A percentile compares a stretch with the other conserved stretches of the same genome.
Conservation (phyloP, 2,888 invertebrate genomes). For the Pseudolycoriella hygida region DNA sequence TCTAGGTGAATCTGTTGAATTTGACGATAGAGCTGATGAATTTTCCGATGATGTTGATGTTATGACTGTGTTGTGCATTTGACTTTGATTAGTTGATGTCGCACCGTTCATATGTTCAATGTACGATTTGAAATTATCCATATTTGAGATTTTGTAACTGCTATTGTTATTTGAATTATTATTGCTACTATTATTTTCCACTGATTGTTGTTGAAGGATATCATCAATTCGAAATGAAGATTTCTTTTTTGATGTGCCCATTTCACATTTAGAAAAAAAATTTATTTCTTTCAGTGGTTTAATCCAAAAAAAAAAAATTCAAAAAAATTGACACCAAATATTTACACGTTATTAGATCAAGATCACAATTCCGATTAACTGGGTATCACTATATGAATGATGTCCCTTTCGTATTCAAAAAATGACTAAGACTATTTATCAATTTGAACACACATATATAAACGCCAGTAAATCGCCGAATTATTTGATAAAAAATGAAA, state of each 20-base stretch:
- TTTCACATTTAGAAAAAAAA: slow-evolving; percentile 1
- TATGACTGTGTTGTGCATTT: too few relatives aligned
- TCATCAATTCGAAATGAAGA: slow-evolving; percentile 8
- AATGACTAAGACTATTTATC: slow-evolving; percentile 1
- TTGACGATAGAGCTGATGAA: not conserved
- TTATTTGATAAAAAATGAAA: not conserved
- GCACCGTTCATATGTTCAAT: not conserved
- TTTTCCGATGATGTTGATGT: slow-evolving; percentile 2
- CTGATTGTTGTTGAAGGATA: slow-evolving; percentile 7
- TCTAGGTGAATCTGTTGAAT: slow-evolving; percentile 1
- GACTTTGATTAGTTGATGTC: not conserved
- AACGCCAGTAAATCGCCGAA: not conserved
- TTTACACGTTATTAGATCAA: not conserved
- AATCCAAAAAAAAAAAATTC: too few relatives aligned
- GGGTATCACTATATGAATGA: not conserved
- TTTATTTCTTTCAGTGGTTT: not conserved
- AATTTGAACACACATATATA: not conserved
- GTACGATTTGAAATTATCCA: too few relatives aligned
- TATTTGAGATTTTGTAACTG: too few relatives aligned
- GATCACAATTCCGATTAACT: not conserved
- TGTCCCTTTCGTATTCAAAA: not conserved
- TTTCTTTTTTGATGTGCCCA: slow-evolving; percentile 7
- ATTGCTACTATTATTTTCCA: too few relatives aligned
- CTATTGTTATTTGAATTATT: too few relatives aligned
- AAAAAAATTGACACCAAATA: not conserved